Percentiles rank a stretch among this genome's conserved stretches.
Conservation (phyloP, 2,888 invertebrate genomes). For the Hirtodrosophila confusa region DNA sequence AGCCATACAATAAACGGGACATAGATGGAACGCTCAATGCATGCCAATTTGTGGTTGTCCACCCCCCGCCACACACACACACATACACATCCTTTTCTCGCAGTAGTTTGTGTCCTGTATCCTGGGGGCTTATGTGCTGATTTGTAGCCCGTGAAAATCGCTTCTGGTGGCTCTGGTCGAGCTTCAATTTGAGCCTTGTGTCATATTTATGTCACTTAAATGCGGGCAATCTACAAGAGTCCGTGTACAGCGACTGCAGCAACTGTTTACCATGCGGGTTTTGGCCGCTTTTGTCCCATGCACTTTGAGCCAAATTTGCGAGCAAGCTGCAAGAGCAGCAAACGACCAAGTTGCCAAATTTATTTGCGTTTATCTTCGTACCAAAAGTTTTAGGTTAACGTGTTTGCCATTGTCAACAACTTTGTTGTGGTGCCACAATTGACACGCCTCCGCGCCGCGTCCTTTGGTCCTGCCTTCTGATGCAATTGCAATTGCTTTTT, state of each 20-base stretch:
- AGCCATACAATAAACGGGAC: constrained; percentile 23
- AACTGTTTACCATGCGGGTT: constrained; percentile 48
- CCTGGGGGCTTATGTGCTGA: constrained; percentile 5
- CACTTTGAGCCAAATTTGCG: constrained; percentile 38
- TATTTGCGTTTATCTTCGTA: constrained; percentile 77
- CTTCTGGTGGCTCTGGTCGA: constrained; percentile 33
- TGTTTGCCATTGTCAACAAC: constrained; percentile 77
- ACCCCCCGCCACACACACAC: not conserved
- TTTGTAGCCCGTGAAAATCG: constrained; percentile 55
- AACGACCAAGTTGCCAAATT: constrained; percentile 70
- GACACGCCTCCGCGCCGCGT: constrained; percentile 24
- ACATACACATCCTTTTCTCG: no score
- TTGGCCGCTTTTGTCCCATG: constrained; percentile 34
- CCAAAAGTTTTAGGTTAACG: constrained; percentile 74
- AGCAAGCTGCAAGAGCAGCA: constrained; percentile 21
- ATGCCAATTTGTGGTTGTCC: constrained; percentile 69
- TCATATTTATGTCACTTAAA: constrained; percentile 62
- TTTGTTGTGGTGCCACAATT: constrained; percentile 71
- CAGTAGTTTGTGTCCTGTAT: no score
- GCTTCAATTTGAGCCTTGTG: constrained; percentile 29
- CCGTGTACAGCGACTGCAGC: constrained; percentile 11
- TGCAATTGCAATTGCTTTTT: constrained; percentile 70
- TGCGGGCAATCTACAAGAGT: constrained; percentile 50
- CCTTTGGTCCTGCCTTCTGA: constrained; percentile 19
- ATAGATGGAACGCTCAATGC: constrained; percentile 48